Conservation (phyloP, 2,113 vertebrate species). For the Piprites chloris region DNA sequence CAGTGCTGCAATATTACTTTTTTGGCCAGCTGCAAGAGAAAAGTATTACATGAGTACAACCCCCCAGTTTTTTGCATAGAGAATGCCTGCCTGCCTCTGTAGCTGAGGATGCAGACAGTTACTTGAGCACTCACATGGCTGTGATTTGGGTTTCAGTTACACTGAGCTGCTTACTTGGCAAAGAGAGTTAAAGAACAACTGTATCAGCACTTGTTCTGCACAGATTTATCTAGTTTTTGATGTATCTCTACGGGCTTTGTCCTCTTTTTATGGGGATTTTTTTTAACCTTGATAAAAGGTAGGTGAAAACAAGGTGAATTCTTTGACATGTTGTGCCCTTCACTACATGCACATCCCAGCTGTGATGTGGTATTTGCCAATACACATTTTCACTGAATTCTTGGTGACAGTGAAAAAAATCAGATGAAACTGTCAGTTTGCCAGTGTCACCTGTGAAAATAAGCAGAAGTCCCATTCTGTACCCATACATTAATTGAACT, state of each 20-base stretch:
- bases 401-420: not conserved
- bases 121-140: not conserved
- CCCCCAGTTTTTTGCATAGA: not conserved
- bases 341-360: not conserved
- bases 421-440: not conserved
- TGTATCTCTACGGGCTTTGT: not conserved
- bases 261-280: not conserved
- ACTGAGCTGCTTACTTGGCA: conserved; percentile 3
- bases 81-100: not conserved
- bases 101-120: not conserved
- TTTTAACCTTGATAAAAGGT: not conserved
- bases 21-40: conserved; percentile 34
- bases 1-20: not conserved
- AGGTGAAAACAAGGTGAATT: not conserved
- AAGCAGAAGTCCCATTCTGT: not conserved
- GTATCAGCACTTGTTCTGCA: not conserved
- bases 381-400: not conserved
- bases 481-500: not conserved
- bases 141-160: not conserved
- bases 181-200: not conserved
- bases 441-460: not conserved
- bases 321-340: not conserved
- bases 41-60: not conserved
- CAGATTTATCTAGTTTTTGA: not conserved
- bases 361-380: not conserved